Evolutionary conservation across 2,888 invertebrate species (phyloP), one percentile per base, ranked within the genome.

Genomic region (Antitype chi): DNA sequence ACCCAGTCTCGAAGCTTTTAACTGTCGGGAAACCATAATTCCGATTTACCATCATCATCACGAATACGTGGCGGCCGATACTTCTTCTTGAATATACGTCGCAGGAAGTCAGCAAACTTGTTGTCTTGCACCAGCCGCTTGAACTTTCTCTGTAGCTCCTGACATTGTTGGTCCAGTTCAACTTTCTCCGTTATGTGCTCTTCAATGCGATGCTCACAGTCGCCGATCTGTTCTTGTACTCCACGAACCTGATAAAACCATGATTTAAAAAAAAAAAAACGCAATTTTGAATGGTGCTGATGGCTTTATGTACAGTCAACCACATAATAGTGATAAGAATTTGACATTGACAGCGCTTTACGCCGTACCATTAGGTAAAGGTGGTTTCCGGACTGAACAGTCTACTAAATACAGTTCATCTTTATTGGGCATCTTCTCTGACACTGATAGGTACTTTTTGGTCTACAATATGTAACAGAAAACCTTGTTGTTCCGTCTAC

Each of bases 51-150:
- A 82, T 96, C 96, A 9, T 97, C 97, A 68, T 94, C 96, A 69
- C 90, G 94, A 1, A 95, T 94, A 89, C 98, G 98, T 0, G 97
- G 97, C 11, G 98, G 97, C 81, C 98, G 98, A 89, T 98, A 98
- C 90, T 98, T 98, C 91, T 98, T 99, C 90, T 98, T 98, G 90
- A 98, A 99, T 74, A 99, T 98, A 89, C 98, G 97, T 32, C 97
- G 97, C 62, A 99, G 93, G 90, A 98, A 99, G 88, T 98, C 98
- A 11, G 97, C 97, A 92, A 98, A 99, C 91, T 98, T 98, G 90
- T 98, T 98, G 73, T 98, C 98, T 62, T 96, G 97, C 0, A 97
- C 97, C 13, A 97, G 94, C 49, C 93, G 95, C 74, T 97, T 95
- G 89, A 98, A 98, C 70, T 97, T 96, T 1, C 94, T 89, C 69